Conservation (phyloP, 2,888 invertebrate genomes). For the Patella ulyssiponensis region DNA sequence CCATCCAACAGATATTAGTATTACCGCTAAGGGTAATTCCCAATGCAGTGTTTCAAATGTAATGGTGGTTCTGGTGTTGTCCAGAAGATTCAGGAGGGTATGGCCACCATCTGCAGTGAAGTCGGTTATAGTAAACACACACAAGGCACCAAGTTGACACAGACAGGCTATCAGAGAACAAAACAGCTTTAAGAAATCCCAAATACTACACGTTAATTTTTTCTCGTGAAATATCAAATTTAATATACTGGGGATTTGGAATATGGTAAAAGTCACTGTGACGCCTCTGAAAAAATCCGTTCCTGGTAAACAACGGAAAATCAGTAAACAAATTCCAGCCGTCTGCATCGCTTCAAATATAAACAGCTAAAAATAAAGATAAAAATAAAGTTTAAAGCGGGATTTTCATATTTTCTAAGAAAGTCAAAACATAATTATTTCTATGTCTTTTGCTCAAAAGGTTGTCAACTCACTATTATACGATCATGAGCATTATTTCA, state of each 20-base stretch:
- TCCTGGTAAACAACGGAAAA: slow-evolving; percentile 68
- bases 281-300: slow-evolving; percentile 67
- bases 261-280: slow-evolving; percentile 64
- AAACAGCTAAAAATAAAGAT: slow-evolving; percentile 48
- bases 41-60: slow-evolving; percentile 76
- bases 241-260: slow-evolving; percentile 65
- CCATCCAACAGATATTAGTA: slow-evolving; percentile 93
- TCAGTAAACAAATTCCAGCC: slow-evolving; percentile 65
- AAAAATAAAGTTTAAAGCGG: background rate
- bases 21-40: slow-evolving; percentile 87
- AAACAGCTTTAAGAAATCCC: slow-evolving; percentile 45
- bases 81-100: slow-evolving; percentile 41
- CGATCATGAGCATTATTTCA: too few relatives aligned
- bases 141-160: slow-evolving; percentile 52
- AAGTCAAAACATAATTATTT: too few relatives aligned
- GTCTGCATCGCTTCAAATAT: slow-evolving; percentile 55
- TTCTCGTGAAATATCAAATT: slow-evolving; percentile 62
- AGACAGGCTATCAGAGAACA: slow-evolving; percentile 52
- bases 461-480: too few relatives aligned
- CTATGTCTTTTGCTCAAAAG: too few relatives aligned
- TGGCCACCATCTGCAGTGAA: slow-evolving; percentile 48
- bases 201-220: slow-evolving; percentile 46
- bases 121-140: slow-evolving; percentile 45
- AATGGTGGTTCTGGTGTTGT: slow-evolving; percentile 43
- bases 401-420: too few relatives aligned